Conservation (phyloP, 2,888 invertebrate species). For the Calliphora vomitoria region DNA sequence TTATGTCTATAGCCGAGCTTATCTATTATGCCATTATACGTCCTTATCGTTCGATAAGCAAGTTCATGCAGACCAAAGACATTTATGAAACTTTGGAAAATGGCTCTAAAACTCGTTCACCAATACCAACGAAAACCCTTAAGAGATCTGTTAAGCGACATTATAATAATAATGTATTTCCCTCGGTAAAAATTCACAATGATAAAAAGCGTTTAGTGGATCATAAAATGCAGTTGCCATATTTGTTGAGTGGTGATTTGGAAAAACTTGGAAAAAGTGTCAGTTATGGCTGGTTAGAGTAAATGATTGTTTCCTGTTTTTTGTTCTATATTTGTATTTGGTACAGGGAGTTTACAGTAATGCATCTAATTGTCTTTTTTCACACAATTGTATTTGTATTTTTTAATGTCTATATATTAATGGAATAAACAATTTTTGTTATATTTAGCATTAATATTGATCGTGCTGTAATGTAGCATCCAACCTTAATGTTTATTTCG, state of each 20-base stretch:
- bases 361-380: no score
- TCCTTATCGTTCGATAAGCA: conserved; percentile 71
- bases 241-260: neutral
- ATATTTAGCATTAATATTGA: no score
- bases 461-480: no score
- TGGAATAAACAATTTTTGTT: no score
- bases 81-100: neutral
- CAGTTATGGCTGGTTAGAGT: neutral
- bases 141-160: conserved; percentile 7
- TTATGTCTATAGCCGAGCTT: conserved; percentile 91
- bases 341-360: no score
- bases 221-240: neutral
- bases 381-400: no score
- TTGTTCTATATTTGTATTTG: no score
- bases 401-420: no score
- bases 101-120: neutral
- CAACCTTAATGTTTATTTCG: no score
- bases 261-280: neutral
- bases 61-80: conserved; percentile 33
- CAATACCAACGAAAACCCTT: neutral
- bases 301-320: neutral
- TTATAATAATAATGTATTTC: neutral
- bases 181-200: neutral
- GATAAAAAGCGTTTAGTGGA: neutral
- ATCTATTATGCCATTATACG: conserved; percentile 87